Evolutionary conservation across 2,888 invertebrate genomes (phyloP), one percentile per base, ranked within the genome.

Genomic region (Antitype chi): DNA sequence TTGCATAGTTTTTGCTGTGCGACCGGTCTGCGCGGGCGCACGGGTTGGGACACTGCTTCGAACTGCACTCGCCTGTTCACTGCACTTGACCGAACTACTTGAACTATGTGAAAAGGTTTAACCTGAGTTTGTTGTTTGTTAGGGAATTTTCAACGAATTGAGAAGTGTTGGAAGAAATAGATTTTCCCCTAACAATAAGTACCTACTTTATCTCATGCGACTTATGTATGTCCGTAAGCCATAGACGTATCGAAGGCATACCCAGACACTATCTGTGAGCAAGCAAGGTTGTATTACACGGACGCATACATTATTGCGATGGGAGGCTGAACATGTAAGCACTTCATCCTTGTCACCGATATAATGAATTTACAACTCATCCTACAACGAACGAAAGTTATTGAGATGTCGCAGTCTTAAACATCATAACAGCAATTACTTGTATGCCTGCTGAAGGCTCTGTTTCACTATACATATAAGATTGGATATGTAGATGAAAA

Each of bases 11-110:
- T 83, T 83, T 86, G 84, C 84, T 2, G 43, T 0, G 62, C 84
- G 82, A 83, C 86, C 86, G 86, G 82, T 86, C 84, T 73, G 86
- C 86, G 86, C 79, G 23, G 47, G 83, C 68, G 64, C 83, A 82
- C 57, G 59, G 60, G 43, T 76, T 57, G 47, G 60, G 43, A 43
- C 32, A 23, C 49, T 53, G 53, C 75, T 59, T n/a, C 53, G 74
- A 17, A n/a, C 70, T 73, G 72, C 57, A 67, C 67, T 55, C 62
- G 25, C 71, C 53, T 71, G 62, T 66, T 53, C 67, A 60, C 72
- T 52, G 38, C 67, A 66, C 64, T 62, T 64, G 63, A 80, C 77
- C 81, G 77, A 80, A 74, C 70, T 5, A 74, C 64, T 77, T 84
- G n/a, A 77, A 71, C 68, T 68, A 47, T 49, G 60, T 47, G 55